Evolutionary conservation across 2,797 vertebrate species (phyloP), one percentile per base, ranked within the genome.

Genomic region (Emydoidea blandingii): DNA sequence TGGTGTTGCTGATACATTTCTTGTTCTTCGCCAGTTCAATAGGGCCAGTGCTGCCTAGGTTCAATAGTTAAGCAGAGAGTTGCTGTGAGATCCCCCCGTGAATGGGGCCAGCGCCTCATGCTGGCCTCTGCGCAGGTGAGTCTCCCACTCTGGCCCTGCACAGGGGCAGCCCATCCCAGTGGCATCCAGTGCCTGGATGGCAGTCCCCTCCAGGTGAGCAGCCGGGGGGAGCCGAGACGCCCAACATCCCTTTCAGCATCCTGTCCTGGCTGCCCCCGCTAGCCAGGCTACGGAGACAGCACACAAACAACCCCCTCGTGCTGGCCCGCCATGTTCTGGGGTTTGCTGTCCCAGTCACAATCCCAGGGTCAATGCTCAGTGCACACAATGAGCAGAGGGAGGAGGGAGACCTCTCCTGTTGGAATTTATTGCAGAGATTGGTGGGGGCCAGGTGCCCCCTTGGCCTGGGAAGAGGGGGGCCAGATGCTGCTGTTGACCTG

Each of bases 41-140:
- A 95, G n/a, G 21, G 23, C 95, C 87, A 93, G 91, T 96, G 96
- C 93, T 95, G 94, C 72, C 94, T 95, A 0, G 1, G 4, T 41
- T 81, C 87, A n/a, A 57, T 81, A 82, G 87, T 29, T 72, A 93
- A 79, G 62, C 87, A 34, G 87, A 50, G 81, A 49, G 15, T 7
- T 89, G 52, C 85, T 18, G 34, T 68, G 47, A 87, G 37, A 14
- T 47, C 8, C 3, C 5, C 25, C 56, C 34, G 65, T 31, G 88
- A 10, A 5, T 0, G 14, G 86, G 87, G 52, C 37, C 57, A 8
- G 59, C 62, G 79, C 87, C 31, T 93, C 44, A 0, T 1, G 8
- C 52, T 0, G 0, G 25, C 59, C 52, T 37, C 23, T 62, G 57
- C 2, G 0, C 53, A 1, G 31, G 52, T 15, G n/a, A 25, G 23